phyloP scores from a whole-genome alignment of 2,888 invertebrate species.

The Branchellion lobata region DNA sequence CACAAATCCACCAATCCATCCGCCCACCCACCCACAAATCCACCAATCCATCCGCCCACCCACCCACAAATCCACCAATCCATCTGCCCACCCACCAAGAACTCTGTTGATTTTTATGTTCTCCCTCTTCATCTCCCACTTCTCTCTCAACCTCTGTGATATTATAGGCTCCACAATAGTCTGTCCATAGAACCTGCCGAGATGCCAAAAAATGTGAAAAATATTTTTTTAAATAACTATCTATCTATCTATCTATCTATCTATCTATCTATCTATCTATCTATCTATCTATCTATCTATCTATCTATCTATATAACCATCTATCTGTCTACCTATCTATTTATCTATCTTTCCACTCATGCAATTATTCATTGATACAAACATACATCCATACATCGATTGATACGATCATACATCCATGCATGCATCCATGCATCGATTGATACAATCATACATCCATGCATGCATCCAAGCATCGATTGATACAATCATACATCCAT shows the following conservation, averaged over 20 bases:
- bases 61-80: too few species aligned
- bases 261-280: conserved; percentile 27
- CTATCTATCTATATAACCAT: conserved; percentile 15
- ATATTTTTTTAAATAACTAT: background rate
- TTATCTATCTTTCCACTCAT: conserved; percentile 9
- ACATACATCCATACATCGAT: conserved; percentile 13
- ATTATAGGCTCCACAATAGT: background rate
- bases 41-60: too few species aligned
- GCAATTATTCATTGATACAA: conserved; percentile 3
- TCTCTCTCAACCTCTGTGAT: background rate
- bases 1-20: too few species aligned
- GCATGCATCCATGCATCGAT: conserved; percentile 6
- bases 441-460: conserved; percentile 17
- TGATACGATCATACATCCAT: conserved; percentile 17
- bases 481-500: background rate
- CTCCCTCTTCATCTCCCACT: conserved; percentile 9
- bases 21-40: too few species aligned
- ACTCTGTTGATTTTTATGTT: background rate
- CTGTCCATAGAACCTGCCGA: background rate
- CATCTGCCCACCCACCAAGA: too few species aligned
- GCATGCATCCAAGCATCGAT: background rate
- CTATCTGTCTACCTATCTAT: conserved; percentile 16
- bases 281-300: conserved; percentile 24
- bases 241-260: conserved; percentile 18
- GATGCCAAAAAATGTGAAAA: background rate